Base-by-base conservation (phyloP, 2,113 vertebrate genomes). In the Sialia sialis region DNA sequence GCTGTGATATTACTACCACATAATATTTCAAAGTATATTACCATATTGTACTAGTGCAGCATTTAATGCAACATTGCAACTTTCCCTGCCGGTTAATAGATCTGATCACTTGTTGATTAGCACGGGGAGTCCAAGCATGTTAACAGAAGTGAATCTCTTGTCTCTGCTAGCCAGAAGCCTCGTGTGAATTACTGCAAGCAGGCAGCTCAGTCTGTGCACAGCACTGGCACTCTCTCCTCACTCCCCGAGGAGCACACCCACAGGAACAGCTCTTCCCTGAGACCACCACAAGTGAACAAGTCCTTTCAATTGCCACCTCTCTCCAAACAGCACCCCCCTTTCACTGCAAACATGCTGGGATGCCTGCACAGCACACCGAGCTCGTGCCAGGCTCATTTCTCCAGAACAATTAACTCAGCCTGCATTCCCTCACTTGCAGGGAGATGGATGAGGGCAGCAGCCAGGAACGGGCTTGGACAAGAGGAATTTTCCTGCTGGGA, bases 131-230 rank as follows among this genome's bases (percentile, higher is more conserved):
- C 22, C 4, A 10, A 18, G 54, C 10, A 89, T 4, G 22, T 18
- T 23, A 32, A 55, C 13, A 74, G 69, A 70, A 91, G 43, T 7
- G 43, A 51, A 43, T 30, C 11, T 38, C 4, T 2, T 23, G 58
- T 14, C 48, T 36, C 22, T 11, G 21, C 30, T 13, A 62, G 72
- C 39, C 66, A 30, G 30, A 64, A 2, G n/a, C 25, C 29, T 46
- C 25, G 41, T 10, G 4, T 8, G 21, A 56, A 41, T 19, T 18
- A n/a, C 5, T 41, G 49, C 51, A 32, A 49, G 48, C 22, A 30
- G 0, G 5, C 1, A 77, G 27, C 1, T 66, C 59, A 46, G 51
- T 6, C 41, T 54, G 72, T 7, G 49, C 3, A 3, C 18, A 80
- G 38, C 83, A 51, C 21, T 6, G 60, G 59, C 52, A 15, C 17